Base-by-base conservation (phyloP, 2,888 invertebrate species). In the Galeruca laticollis region DNA sequence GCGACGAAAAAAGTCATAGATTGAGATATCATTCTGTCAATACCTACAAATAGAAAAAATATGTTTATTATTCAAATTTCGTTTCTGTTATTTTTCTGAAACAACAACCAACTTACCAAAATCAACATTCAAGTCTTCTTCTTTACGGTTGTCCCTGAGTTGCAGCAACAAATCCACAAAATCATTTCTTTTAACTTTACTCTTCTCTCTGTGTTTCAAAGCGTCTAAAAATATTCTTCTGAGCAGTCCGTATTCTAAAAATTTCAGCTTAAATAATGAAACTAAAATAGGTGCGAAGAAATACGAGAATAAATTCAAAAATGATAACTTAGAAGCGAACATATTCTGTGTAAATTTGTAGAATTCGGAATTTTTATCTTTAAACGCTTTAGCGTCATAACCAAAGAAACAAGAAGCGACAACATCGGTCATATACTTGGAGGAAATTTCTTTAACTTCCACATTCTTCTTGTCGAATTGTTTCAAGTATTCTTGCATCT, bases 1-100 rank as follows among this genome's bases (percentile, higher is more conserved):
- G 88, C 89, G 1, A 86, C 71, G 73, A 87, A 88, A 75, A 89
- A 88, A 1, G 88, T 84, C 0, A 87, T 78, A 0, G 86, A 83
- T 69, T 88, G 87, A 0, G 88, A 82, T 0, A 83, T 76, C 71
- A 88, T 79, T 65, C 77, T 77, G 0, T 83, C 77, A 2, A 81
- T 81, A 57, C 86, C 80, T 82, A 70, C 37, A 81, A 80, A 54
- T 69, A 43, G 5, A 26, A 20, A 37, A 18, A 63, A n/a, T n/a
- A n/a, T n/a, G n/a, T n/a, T 52, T 3, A 6, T 21, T 59, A 20
- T 49, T 11, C n/a, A 2, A 8, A 33, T 18, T 21, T 13, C 40
- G 33, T 10, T 37, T 61, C n/a, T n/a, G n/a, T 51, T 61, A 33
- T 26, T 26, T 26, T 26, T n/a, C n/a, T n/a, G n/a, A n/a, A n/a